Evolutionary conservation across 2,888 invertebrate species (phyloP).

Genomic region (Neoascia interrupta): DNA sequence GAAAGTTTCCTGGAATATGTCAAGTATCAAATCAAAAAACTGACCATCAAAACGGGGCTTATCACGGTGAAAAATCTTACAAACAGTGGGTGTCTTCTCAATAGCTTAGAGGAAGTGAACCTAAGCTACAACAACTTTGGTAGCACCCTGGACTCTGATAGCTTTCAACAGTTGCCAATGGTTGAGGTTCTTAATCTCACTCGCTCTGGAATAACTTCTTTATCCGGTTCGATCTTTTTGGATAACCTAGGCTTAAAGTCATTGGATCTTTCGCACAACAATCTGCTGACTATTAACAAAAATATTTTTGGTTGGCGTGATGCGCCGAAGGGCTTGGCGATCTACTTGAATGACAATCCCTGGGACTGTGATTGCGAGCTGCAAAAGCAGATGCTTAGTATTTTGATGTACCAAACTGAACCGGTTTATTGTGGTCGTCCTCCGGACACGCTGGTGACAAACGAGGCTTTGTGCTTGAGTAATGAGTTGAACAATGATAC

Average conservation of each 20-base stretch:
- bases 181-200: constrained; percentile 73
- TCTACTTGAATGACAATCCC: constrained; percentile 70
- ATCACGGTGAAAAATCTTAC: constrained; percentile 72
- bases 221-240: constrained; percentile 73
- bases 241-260: constrained; percentile 62
- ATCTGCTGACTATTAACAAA: constrained; percentile 70
- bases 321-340: constrained; percentile 52
- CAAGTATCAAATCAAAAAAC: constrained; percentile 71
- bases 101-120: constrained; percentile 71
- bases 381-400: constrained; percentile 64
- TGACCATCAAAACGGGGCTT: constrained; percentile 72
- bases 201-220: constrained; percentile 71
- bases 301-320: constrained; percentile 72
- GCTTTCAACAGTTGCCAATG: constrained; percentile 72
- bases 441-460: constrained; percentile 15
- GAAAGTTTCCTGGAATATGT: constrained; percentile 72
- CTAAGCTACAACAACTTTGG: constrained; percentile 74
- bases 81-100: constrained; percentile 69
- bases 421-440: constrained; percentile 70
- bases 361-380: constrained; percentile 75
- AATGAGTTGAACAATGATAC: background rate
- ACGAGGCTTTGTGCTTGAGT: background rate
- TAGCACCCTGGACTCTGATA: constrained; percentile 41
- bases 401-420: constrained; percentile 64
- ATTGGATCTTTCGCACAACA: constrained; percentile 74